These are phyloP conservation scores for Aplodontia rufa DNA, from an alignment of 2,113 vertebrate genomes.

Conservation along the genomic window DNA sequence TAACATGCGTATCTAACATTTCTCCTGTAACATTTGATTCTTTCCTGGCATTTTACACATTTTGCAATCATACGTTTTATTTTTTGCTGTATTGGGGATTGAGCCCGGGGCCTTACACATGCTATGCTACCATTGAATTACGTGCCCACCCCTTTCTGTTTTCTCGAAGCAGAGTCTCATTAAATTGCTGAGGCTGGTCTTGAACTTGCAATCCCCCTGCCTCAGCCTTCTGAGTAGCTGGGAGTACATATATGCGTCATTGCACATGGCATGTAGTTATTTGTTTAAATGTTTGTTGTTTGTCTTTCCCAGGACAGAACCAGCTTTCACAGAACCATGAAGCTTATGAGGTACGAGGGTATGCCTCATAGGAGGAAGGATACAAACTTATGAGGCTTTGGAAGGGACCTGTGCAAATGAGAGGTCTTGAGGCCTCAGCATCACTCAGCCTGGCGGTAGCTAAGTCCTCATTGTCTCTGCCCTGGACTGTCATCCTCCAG, in stretches of 20 bases:
- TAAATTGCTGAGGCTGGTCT: background rate
- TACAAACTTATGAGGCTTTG: background rate
- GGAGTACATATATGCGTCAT: background rate
- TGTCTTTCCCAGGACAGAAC: background rate
- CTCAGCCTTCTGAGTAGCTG: background rate
- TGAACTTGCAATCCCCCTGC: background rate
- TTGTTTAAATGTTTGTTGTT: background rate
- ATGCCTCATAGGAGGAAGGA: background rate
- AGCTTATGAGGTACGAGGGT: background rate
- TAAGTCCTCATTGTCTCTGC: background rate
- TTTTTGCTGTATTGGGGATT: background rate
- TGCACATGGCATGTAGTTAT: background rate
- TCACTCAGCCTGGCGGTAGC: background rate
- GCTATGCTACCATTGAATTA: background rate
- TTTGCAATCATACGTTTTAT: background rate
- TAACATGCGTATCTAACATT: background rate
- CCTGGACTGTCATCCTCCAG: background rate
- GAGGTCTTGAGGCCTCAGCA: background rate
- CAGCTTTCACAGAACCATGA: background rate
- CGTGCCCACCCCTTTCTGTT: background rate
- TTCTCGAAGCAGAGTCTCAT: background rate
- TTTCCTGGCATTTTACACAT: background rate
- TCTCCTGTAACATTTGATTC: background rate
- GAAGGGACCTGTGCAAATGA: background rate
- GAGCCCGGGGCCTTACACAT: background rate